Evolutionary conservation across 64 coral and sea anemone genomes (phyloP), one percentile per base, ranked within the genome.

Genomic region (Dendronephthya gigantea): DNA sequence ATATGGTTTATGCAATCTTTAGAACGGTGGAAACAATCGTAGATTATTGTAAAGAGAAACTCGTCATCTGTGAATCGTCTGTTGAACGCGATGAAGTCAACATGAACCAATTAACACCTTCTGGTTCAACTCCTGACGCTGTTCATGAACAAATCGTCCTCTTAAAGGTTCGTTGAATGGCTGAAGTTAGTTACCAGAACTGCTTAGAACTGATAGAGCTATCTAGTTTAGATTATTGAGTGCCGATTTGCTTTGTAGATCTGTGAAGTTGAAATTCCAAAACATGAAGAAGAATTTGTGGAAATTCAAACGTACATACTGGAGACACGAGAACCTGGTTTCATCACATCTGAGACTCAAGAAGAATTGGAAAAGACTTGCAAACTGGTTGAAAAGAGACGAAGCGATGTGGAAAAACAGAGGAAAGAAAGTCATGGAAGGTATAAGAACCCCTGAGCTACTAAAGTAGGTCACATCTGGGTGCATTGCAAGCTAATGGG

Each of bases 1-100:
- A n/a, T n/a, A n/a, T n/a, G n/a, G n/a, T n/a, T n/a, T n/a, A n/a
- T n/a, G n/a, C n/a, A n/a, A n/a, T 79, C 9, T 34, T 2, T 79
- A 79, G 72, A 39, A 79, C 72, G 15, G 11, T 79, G 72, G 72
- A 79, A 79, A 79, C 72, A 34, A 39, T 79, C 7, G 72, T 79
- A 12, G 72, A 79, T 79, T 79, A 33, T 19, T 79, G 72, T 79
- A 34, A 39, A 36, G 72, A 79, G 17, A 79, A 79, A 19, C 22
- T 79, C 9, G 32, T 36, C 32, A 12, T 9, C 28, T 79, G 72
- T 79, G 72, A 79, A 35, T 36, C 17, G 16, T 28, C 36, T 14
- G 72, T 39, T 0, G 72, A 79, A 16, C 72, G 36, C 22, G 72
- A 79, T 8, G 72, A 79, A 79, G 28, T 79, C 6, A 79, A 79